Conservation (phyloP, 2,797 vertebrate genomes). For the Zenarchopterus dispar region DNA sequence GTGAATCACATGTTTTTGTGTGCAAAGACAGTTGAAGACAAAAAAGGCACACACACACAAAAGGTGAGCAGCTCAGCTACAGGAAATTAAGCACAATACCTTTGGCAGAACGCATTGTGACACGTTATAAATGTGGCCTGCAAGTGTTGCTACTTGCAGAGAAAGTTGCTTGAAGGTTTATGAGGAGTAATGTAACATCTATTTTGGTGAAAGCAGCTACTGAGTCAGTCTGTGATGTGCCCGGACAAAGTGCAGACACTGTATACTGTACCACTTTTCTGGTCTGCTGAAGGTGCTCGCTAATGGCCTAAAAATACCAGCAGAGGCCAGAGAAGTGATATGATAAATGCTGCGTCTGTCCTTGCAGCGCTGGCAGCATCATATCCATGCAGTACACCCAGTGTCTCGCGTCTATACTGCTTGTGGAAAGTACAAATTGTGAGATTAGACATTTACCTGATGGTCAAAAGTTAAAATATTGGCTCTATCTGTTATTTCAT, state of each 20-base stretch:
- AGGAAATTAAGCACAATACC: conserved; percentile 35
- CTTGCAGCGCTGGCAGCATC: conserved; percentile 42
- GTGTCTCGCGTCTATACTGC: not conserved
- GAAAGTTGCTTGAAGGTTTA: conserved; percentile 20
- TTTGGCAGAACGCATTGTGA: conserved; percentile 6
- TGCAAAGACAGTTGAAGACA: conserved; percentile 14
- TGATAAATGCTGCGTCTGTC: conserved; percentile 70
- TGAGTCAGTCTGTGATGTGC: conserved; percentile 42
- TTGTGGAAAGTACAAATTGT: not conserved
- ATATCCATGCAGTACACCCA: conserved; percentile 21
- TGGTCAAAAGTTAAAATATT: too few relatives aligned
- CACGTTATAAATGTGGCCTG: not conserved
- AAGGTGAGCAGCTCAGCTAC: conserved; percentile 26
- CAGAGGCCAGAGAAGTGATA: conserved; percentile 65
- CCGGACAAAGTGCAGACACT: conserved; percentile 61
- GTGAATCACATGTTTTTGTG: conserved; percentile 43
- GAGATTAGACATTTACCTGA: too few relatives aligned
- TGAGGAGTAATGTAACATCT: conserved; percentile 40
- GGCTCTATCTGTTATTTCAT: too few relatives aligned
- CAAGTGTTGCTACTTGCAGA: conserved; percentile 26
- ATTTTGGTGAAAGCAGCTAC: conserved; percentile 37
- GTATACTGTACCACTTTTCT: conserved; percentile 58
- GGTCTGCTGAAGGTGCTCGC: conserved; percentile 56
- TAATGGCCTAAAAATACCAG: conserved; percentile 73
- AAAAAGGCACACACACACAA: conserved; percentile 12